Conservation (phyloP, 2,888 invertebrate genomes). For the Phorcus lineatus region DNA sequence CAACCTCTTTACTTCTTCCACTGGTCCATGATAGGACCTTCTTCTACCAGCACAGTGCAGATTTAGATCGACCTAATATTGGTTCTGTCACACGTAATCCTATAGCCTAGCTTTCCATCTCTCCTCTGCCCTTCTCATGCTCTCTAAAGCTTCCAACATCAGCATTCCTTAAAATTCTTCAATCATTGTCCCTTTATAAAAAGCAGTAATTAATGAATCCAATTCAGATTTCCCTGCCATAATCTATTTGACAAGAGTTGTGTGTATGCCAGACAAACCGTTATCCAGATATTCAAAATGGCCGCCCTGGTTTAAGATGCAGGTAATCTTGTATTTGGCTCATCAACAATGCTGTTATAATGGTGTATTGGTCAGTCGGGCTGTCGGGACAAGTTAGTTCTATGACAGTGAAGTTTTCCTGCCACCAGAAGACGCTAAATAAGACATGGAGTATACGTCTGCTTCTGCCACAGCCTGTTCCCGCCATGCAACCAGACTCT, state of each 20-base stretch:
- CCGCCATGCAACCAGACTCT: background rate
- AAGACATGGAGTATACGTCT: background rate
- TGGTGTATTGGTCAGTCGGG: slow-evolving; percentile 12
- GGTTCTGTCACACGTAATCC: background rate
- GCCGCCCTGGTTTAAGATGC: background rate
- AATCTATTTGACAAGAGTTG: background rate
- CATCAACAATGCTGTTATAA: slow-evolving; percentile 5
- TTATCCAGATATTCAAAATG: background rate
- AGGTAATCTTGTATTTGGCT: slow-evolving; percentile 5
- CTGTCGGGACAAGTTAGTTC: background rate
- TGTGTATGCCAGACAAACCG: background rate
- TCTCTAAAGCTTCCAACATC: background rate
- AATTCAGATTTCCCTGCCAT: background rate
- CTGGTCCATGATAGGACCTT: background rate
- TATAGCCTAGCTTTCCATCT: background rate
- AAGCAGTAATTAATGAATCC: background rate
- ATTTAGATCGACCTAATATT: background rate
- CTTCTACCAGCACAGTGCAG: background rate
- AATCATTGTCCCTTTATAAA: background rate
- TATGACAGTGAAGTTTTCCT: background rate
- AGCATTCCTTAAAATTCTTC: background rate
- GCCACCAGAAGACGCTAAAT: background rate
- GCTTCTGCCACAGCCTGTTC: background rate
- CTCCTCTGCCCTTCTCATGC: background rate
- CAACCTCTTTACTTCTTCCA: background rate